These are phyloP conservation scores for Limenitis camilla DNA, from an alignment of 2,888 invertebrate species.

Conservation along the genomic window DNA sequence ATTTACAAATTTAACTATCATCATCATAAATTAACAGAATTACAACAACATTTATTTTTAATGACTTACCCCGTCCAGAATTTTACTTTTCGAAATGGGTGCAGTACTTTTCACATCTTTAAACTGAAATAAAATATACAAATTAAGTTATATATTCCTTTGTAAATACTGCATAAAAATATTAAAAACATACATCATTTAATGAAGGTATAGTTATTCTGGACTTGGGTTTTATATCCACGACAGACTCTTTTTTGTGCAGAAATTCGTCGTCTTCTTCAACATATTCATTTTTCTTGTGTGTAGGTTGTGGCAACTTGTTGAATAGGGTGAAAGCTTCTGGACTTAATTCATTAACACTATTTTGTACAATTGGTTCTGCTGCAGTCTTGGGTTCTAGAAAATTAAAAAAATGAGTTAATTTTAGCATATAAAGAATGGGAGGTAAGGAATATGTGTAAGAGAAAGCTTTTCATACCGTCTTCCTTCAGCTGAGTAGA, in stretches of 20 bases:
- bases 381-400: neutral
- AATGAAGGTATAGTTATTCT: conserved; percentile 81
- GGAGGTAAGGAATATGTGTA: neutral
- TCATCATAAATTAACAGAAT: too few species aligned
- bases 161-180: neutral
- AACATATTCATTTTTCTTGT: conserved; percentile 39
- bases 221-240: conserved; percentile 62
- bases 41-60: too few species aligned
- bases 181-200: conserved; percentile 69
- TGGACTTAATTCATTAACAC: conserved; percentile 10
- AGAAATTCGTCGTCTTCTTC: conserved; percentile 79
- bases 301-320: conserved; percentile 68
- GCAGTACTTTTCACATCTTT: conserved; percentile 72
- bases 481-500: conserved; percentile 34
- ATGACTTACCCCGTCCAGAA: conserved; percentile 62
- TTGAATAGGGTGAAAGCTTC: conserved; percentile 43
- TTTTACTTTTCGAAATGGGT: conserved; percentile 56
- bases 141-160: neutral
- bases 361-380: neutral
- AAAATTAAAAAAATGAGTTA: neutral
- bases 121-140: conserved; percentile 59
- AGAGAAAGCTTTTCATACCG: conserved; percentile 27
- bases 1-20: too few species aligned
- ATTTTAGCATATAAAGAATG: neutral
- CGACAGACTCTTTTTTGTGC: conserved; percentile 69